Evolutionary conservation across 2,797 vertebrate genomes (phyloP), one percentile per base, ranked within the genome.

Genomic region (Manis pentadactyla): DNA sequence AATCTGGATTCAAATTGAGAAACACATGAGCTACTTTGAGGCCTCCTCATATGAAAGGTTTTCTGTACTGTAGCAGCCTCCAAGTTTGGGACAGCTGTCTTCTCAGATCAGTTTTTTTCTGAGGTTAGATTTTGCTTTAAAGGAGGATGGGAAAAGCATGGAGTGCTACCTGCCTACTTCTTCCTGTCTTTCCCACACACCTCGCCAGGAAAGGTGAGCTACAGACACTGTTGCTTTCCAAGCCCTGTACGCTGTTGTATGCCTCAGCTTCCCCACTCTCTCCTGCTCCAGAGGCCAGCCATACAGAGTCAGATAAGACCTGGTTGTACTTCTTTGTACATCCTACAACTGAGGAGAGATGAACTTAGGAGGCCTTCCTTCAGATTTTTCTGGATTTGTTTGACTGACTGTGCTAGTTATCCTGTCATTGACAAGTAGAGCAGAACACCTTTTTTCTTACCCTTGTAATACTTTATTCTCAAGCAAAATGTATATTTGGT

Each of bases 71-170:
- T 82, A 77, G 75, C 46, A 83, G 25, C 82, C 87, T 69, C 53
- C 63, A 34, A 78, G 9, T 87, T 87, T 78, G 63, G 46, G 71
- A 46, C 59, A 84, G 2, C 55, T 37, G 59, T 88, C 85, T 92
- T 84, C 84, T 55, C 14, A 66, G n/a, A n/a, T 88, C 37, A 59
- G 13, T 39, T 46, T 84, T 81, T 55, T 57, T 18, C 63, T 79
- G 27, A 31, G 77, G 49, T 79, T 90, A 81, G 77, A 79, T 83
- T 69, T 93, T 82, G 51, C 55, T 42, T 87, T 39, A 86, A 87
- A 84, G 63, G 87, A 92, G 49, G 29, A 55, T 84, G 23, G 37
- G 14, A 57, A 85, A 78, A n/a, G 64, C 12, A 19, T 27, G 42
- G 31, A 73, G 49, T 27, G 59, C n/a, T 53, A 9, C 31, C 77